Percentiles rank a stretch among this genome's conserved stretches.
Evolutionary conservation across 30 jellyfish, hydroid and myxozoan genomes (phyloP).

Genomic region (Aurelia sp.): DNA sequence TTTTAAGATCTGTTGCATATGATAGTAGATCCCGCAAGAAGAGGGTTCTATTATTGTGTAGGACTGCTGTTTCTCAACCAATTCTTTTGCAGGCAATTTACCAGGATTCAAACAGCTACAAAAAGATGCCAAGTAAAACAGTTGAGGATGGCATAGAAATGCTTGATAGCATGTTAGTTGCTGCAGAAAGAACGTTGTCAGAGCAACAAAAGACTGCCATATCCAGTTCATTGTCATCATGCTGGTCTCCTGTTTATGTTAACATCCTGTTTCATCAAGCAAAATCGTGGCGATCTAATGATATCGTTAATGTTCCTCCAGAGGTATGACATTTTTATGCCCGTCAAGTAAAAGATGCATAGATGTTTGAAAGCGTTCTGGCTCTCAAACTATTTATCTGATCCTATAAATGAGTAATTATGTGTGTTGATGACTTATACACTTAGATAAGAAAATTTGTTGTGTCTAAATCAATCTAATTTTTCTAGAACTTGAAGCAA

Average conservation of each 20-base stretch:
- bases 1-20: neutral
- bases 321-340: constrained; percentile 16
- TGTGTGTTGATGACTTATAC: too few relatives aligned
- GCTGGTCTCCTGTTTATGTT: constrained; percentile 62
- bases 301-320: constrained; percentile 6
- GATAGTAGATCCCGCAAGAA: neutral
- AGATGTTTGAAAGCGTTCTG: too few relatives aligned
- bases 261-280: constrained; percentile 49
- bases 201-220: constrained; percentile 59
- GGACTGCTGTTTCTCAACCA: too few relatives aligned
- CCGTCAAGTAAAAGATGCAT: too few relatives aligned
- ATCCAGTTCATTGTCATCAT: constrained; percentile 27
- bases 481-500: too few relatives aligned
- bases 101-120: constrained; percentile 42
- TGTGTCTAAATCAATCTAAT: too few relatives aligned
- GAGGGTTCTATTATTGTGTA: too few relatives aligned
- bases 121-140: constrained; percentile 39
- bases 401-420: too few relatives aligned
- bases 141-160: constrained; percentile 56
- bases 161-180: constrained; percentile 70
- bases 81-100: neutral
- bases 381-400: too few relatives aligned
- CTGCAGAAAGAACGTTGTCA: constrained; percentile 65
- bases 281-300: constrained; percentile 57
- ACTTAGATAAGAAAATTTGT: too few relatives aligned